These are phyloP conservation scores for Galagoides demidoff DNA, from an alignment of 2,797 vertebrate genomes.

Conservation along the genomic window DNA sequence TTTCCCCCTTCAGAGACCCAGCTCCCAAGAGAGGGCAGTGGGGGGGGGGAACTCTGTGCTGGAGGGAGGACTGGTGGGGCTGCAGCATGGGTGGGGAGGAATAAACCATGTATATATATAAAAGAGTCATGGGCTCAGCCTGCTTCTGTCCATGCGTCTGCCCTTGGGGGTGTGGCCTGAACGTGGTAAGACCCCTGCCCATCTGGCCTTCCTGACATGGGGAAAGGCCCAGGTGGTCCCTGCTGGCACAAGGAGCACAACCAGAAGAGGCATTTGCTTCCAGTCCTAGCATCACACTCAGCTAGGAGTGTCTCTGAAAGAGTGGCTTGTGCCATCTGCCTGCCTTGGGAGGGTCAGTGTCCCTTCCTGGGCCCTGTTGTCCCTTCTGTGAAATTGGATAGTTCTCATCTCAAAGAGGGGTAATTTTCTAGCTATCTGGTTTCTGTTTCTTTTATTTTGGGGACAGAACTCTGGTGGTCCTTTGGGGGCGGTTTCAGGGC, in stretches of 20 bases:
- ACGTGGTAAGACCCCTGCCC: neutral
- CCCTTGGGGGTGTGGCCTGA: neutral
- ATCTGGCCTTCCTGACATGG: neutral
- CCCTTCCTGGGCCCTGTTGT: neutral
- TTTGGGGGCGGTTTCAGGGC: neutral
- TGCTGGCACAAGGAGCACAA: neutral
- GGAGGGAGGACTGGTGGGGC: neutral
- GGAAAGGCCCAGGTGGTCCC: neutral
- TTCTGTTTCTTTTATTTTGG: neutral
- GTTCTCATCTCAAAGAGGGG: neutral
- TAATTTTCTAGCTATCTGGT: neutral
- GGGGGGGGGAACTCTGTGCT: neutral
- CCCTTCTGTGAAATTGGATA: neutral
- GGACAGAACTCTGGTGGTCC: neutral
- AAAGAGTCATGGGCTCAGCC: neutral
- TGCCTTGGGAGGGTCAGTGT: neutral
- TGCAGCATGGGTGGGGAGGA: neutral
- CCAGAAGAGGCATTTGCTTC: neutral
- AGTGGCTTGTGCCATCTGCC: neutral
- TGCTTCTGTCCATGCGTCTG: slow-evolving; percentile 12
- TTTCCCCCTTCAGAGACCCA: neutral
- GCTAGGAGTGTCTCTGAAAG: neutral
- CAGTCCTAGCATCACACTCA: neutral
- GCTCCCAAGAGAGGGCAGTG: neutral
- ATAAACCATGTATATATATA: slow-evolving; percentile 60